These are phyloP conservation scores for Branchellion lobata DNA, from an alignment of 2,888 invertebrate species.

Conservation along the genomic window DNA sequence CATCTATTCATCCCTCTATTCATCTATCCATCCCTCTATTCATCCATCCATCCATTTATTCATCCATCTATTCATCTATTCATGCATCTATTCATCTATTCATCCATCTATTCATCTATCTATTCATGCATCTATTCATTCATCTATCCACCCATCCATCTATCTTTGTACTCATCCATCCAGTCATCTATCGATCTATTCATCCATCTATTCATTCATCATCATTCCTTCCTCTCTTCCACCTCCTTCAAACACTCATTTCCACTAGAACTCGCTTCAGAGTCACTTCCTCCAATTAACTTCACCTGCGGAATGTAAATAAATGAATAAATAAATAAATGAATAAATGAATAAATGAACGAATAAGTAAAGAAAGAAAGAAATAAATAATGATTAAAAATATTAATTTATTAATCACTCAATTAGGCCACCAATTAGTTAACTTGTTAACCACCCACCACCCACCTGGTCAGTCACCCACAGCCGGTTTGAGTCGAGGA, in stretches of 20 bases:
- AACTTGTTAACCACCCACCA: neutral
- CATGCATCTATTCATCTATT: neutral
- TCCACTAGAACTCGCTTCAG: conserved; percentile 1
- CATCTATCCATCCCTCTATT: neutral
- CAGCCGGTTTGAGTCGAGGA: conserved; percentile 95
- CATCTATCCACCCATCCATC: neutral
- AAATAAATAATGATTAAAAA: neutral
- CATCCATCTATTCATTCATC: neutral
- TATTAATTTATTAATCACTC: no score
- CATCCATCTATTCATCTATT: neutral
- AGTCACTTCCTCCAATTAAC: no score
- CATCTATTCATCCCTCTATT: neutral
- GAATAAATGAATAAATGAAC: neutral
- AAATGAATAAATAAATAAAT: neutral
- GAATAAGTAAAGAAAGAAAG: neutral
- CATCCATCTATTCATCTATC: neutral
- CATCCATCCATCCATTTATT: neutral
- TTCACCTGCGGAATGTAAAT: no score
- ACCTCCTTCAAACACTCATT: neutral
- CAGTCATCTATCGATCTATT: neutral
- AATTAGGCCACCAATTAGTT: no score
- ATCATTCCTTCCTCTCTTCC: neutral
- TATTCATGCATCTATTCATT: neutral
- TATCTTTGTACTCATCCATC: neutral
- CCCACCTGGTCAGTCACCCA: conserved; percentile 66